Conservation (phyloP, 2,797 vertebrate genomes). For the Peromyscus attwateri region DNA sequence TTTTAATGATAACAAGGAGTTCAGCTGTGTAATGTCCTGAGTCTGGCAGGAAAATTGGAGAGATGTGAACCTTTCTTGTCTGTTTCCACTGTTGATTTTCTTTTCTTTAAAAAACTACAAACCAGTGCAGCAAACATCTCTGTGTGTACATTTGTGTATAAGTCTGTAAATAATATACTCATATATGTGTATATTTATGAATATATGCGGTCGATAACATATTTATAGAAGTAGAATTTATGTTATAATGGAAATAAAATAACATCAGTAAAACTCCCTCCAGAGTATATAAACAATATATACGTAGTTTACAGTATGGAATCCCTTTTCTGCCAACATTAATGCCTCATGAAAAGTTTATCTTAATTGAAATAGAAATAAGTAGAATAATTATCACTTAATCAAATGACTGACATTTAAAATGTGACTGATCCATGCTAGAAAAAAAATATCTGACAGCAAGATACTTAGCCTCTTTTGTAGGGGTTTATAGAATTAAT, state of each 20-base stretch:
- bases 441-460: slow-evolving; percentile 58
- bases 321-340: background rate
- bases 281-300: background rate
- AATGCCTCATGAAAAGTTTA: slow-evolving; percentile 6
- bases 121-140: background rate
- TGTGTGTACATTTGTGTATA: background rate
- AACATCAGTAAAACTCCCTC: background rate
- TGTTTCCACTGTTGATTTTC: background rate
- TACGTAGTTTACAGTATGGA: background rate
- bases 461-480: slow-evolving; percentile 27
- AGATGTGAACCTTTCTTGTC: slow-evolving; percentile 12
- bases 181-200: background rate
- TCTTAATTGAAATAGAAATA: slow-evolving; percentile 52
- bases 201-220: background rate
- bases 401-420: slow-evolving; percentile 53
- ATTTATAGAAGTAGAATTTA: slow-evolving; percentile 15
- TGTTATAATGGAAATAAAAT: slow-evolving; percentile 24
- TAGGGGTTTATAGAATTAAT: slow-evolving; percentile 56
- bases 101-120: background rate
- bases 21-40: background rate
- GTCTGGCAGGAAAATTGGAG: background rate
- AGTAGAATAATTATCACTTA: slow-evolving; percentile 36
- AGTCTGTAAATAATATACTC: background rate
- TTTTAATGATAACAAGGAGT: slow-evolving; percentile 19
- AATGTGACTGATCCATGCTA: slow-evolving; percentile 38